Percentiles rank a stretch among this genome's conserved stretches.
phyloP scores from a whole-genome alignment of 2,113 vertebrate genomes.

The Eolophus roseicapilla region DNA sequence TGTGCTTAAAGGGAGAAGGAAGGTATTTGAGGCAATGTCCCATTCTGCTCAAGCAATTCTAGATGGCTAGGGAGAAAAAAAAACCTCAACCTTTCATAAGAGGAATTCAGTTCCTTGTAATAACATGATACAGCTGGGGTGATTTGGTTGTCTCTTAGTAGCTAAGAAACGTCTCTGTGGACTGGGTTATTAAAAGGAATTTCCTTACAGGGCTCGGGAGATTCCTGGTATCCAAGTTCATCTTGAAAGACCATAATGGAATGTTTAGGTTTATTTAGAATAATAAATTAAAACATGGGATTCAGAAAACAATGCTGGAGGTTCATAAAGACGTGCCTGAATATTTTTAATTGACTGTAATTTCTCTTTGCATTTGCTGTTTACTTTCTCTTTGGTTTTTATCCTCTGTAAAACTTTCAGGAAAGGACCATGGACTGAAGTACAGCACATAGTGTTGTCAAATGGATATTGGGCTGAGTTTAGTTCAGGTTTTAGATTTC shows the following conservation, averaged over 20 bases:
- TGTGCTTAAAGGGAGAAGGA: background rate
- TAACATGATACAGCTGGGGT: background rate
- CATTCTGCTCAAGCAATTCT: background rate
- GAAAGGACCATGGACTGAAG: background rate
- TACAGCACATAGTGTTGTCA: background rate
- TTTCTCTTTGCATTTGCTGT: background rate
- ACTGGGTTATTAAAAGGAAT: constrained; percentile 49
- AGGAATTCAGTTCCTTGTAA: background rate
- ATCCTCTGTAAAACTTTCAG: background rate
- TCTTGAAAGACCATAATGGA: background rate
- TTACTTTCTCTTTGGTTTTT: background rate
- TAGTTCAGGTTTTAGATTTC: background rate
- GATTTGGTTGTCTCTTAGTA: background rate
- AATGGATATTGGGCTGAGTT: background rate
- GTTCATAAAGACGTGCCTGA: background rate
- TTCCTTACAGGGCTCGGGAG: constrained; percentile 46
- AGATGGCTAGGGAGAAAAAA: background rate
- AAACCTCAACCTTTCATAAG: background rate
- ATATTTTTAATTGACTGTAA: background rate
- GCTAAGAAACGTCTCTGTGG: constrained; percentile 2
- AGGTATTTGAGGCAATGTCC: background rate
- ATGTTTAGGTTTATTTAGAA: constrained; percentile 16
- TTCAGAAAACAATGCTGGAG: background rate
- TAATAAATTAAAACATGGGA: background rate
- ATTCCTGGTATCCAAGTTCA: constrained; percentile 12